Percentiles rank a stretch among this genome's conserved stretches.
Conservation (phyloP, 2,797 vertebrate species). For the Lagorchestes hirsutus region DNA sequence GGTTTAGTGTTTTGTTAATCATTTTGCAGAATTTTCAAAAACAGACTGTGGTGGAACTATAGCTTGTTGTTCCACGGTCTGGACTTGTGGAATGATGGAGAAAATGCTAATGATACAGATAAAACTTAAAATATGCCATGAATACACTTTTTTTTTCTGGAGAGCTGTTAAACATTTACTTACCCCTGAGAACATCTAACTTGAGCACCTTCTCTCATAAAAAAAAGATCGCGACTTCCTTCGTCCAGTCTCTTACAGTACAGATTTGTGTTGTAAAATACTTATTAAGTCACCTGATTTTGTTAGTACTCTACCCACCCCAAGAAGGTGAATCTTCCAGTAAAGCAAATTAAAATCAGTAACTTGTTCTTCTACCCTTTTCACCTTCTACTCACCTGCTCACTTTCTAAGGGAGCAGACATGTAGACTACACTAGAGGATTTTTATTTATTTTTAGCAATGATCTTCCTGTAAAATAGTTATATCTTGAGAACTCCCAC, state of each 20-base stretch:
- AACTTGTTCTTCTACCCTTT: neutral
- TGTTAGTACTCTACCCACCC: slow-evolving; percentile 15
- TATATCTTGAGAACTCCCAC: slow-evolving; percentile 12
- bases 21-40: neutral
- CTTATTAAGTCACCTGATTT: neutral
- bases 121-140: neutral
- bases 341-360: slow-evolving; percentile 12
- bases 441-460: slow-evolving; percentile 20
- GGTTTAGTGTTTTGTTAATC: neutral
- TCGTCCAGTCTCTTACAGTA: neutral
- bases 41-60: neutral
- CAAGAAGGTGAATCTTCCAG: neutral
- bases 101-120: neutral
- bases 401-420: neutral
- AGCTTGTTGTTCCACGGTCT: neutral
- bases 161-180: neutral
- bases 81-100: neutral
- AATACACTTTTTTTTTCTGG: neutral
- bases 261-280: neutral
- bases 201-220: neutral
- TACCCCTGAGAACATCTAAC: neutral
- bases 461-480: neutral
- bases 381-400: neutral
- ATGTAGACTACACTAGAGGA: neutral
- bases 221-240: neutral